These are phyloP conservation scores for Lepidurus couesii DNA, from an alignment of 1,140 invertebrate species.

Conservation along the genomic window DNA sequence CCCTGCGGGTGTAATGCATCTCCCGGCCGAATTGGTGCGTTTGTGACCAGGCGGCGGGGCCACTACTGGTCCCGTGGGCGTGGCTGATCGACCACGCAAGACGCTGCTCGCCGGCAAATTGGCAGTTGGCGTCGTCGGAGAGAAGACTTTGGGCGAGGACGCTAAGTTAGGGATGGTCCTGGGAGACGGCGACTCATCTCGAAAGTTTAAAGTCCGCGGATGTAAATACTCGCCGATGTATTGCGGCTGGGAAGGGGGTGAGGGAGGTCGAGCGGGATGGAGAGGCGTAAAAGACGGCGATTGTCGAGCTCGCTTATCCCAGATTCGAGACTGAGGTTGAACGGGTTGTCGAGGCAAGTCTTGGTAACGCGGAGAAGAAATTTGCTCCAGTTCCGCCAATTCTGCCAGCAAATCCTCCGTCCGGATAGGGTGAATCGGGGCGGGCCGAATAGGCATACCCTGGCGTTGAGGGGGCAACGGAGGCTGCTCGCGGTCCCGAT, in stretches of 20 bases:
- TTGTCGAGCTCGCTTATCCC: neutral
- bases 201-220: conserved; percentile 42
- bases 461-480: conserved; percentile 33
- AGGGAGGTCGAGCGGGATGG: neutral
- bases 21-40: conserved; percentile 24
- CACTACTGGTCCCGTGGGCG: conserved; percentile 26
- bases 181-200: conserved; percentile 35
- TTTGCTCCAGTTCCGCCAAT: conserved; percentile 19
- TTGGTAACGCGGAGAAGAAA: neutral
- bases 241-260: neutral
- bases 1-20: neutral
- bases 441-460: conserved; percentile 44
- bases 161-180: neutral
- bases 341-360: neutral
- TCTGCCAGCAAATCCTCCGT: conserved; percentile 22
- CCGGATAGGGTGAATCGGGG: neutral
- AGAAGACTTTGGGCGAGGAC: conserved; percentile 69
- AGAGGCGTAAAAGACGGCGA: neutral
- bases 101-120: conserved; percentile 73
- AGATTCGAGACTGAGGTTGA: neutral
- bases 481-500: conserved; percentile 36
- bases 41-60: neutral
- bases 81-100: conserved; percentile 34
- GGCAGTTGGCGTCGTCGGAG: conserved; percentile 64
- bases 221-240: conserved; percentile 36